These are phyloP conservation scores for Sebastolobus alascanus DNA, from an alignment of 2,797 vertebrate species.

Conservation along the genomic window DNA sequence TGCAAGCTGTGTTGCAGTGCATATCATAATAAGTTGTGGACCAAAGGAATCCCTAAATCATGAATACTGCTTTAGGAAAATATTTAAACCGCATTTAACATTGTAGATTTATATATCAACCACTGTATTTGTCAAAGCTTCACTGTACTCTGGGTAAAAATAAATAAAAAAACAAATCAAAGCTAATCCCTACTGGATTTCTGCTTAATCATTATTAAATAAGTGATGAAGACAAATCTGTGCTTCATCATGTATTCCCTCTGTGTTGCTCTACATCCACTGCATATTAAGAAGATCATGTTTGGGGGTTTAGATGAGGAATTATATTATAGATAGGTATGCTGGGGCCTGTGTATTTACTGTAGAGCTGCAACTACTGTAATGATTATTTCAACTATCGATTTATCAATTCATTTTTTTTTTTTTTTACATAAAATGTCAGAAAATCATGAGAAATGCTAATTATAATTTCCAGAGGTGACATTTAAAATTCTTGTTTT, in stretches of 20 bases:
- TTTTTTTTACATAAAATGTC: neutral
- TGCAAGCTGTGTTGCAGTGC: neutral
- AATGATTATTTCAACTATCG: neutral
- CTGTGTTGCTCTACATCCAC: neutral
- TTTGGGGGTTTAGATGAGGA: neutral
- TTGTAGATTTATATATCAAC: neutral
- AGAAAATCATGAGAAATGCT: neutral
- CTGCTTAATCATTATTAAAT: constrained; percentile 23
- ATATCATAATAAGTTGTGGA: neutral
- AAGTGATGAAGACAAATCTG: constrained; percentile 32
- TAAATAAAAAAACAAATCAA: neutral
- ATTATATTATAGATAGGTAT: neutral
- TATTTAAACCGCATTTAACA: neutral
- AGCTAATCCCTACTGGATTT: constrained; percentile 11
- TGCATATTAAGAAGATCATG: neutral
- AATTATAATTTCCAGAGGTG: neutral
- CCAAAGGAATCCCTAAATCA: neutral
- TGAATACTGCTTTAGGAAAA: constrained; percentile 3
- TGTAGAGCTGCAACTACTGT: neutral
- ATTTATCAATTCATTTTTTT: neutral
- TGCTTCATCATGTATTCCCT: constrained; percentile 17
- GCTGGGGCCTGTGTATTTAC: neutral
- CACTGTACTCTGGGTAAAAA: neutral
- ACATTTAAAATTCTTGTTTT: neutral
- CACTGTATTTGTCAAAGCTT: neutral